Conservation (phyloP, 1,140 invertebrate genomes). For the Leptinotarsa lineolata region DNA sequence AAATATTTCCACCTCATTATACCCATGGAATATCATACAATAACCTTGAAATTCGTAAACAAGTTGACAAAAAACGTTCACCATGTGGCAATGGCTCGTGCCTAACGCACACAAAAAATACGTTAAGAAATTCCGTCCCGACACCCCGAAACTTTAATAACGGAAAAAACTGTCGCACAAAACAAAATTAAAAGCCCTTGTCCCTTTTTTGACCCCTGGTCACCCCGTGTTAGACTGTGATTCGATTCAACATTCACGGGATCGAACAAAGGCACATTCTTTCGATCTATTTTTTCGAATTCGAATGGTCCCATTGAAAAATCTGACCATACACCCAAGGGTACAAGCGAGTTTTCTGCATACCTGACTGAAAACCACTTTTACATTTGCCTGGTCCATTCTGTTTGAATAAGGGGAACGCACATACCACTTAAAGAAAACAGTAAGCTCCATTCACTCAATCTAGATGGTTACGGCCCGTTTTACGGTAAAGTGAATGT, state of each 20-base stretch:
- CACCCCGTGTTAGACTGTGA: constrained; percentile 32
- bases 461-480: not conserved
- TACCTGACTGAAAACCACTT: not conserved
- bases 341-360: constrained; percentile 4
- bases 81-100: constrained; percentile 17
- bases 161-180: constrained; percentile 31
- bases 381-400: constrained; percentile 24
- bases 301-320: constrained; percentile 35
- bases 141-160: constrained; percentile 29
- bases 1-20: not conserved
- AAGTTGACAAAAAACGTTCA: constrained; percentile 28
- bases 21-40: constrained; percentile 2
- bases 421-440: constrained; percentile 18
- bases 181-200: constrained; percentile 27
- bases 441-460: constrained; percentile 6
- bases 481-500: constrained; percentile 23
- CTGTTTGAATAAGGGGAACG: constrained; percentile 20
- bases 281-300: constrained; percentile 30
- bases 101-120: constrained; percentile 34
- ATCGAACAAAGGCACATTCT: constrained; percentile 29
- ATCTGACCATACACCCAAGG: constrained; percentile 30
- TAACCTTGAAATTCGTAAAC: constrained; percentile 11
- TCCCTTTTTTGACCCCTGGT: constrained; percentile 38
- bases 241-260: not conserved
- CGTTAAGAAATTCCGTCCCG: constrained; percentile 24